These are phyloP conservation scores for Anhinga rufa DNA, from an alignment of 2,113 vertebrate genomes.

Conservation along the genomic window DNA sequence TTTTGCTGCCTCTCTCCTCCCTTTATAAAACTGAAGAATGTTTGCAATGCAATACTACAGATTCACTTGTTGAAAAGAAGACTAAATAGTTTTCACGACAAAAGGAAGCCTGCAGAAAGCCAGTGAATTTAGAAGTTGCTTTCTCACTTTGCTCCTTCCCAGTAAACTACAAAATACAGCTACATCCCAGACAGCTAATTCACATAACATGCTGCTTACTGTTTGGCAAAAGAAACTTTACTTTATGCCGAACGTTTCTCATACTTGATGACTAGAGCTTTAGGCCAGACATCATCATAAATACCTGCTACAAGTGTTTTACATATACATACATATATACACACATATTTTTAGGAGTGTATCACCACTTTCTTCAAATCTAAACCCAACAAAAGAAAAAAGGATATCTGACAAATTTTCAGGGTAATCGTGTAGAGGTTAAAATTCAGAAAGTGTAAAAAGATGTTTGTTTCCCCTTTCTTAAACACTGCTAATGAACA, in stretches of 20 bases:
- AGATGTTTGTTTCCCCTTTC: background rate
- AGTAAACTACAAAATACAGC: background rate
- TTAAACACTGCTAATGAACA: background rate
- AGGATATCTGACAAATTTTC: background rate
- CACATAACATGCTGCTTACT: background rate
- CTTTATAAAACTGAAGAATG: background rate
- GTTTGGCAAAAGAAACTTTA: background rate
- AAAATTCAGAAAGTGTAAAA: background rate
- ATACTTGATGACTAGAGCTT: background rate
- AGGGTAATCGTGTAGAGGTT: background rate
- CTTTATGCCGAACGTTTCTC: background rate
- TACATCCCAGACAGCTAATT: background rate
- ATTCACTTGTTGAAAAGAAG: background rate
- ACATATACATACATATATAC: background rate
- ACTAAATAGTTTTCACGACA: background rate
- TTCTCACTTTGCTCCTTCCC: background rate
- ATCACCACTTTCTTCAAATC: background rate
- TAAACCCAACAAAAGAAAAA: background rate
- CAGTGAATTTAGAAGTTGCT: background rate
- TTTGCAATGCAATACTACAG: background rate
- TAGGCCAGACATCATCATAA: background rate
- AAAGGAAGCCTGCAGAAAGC: background rate
- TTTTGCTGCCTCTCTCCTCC: background rate
- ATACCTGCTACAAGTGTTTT: background rate
- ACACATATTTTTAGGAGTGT: background rate